Percentiles rank a stretch among this genome's conserved stretches.
Conservation (phyloP, 2,113 vertebrate species). For the Hemicordylus capensis region DNA sequence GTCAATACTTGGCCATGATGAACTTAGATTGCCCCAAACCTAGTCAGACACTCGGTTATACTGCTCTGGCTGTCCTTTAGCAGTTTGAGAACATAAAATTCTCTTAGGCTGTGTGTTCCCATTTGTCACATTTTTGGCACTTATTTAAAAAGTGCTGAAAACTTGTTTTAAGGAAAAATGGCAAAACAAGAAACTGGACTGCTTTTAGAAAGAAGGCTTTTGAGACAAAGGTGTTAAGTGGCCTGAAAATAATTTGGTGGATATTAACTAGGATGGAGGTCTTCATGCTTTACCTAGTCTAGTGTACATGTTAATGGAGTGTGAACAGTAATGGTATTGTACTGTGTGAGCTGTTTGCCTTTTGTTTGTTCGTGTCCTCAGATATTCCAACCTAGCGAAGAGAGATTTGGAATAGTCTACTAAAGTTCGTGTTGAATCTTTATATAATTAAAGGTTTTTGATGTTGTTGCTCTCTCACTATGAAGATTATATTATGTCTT, state of each 20-base stretch:
- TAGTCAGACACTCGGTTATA: too few relatives aligned
- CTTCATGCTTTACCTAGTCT: conserved; percentile 63
- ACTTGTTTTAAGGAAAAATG: not conserved
- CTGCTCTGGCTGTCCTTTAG: too few relatives aligned
- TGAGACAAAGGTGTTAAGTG: conserved; percentile 53
- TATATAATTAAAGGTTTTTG: conserved; percentile 11
- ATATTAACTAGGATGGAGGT: conserved; percentile 52
- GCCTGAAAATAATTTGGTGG: conserved; percentile 12
- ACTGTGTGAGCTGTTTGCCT: conserved; percentile 45
- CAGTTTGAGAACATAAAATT: too few relatives aligned
- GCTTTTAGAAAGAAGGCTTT: conserved; percentile 47
- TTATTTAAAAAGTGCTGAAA: too few relatives aligned
- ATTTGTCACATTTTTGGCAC: too few relatives aligned
- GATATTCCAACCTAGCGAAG: not conserved
- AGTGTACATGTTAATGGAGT: conserved; percentile 55
- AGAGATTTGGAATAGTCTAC: not conserved
- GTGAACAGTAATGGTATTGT: conserved; percentile 59
- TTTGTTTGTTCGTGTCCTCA: conserved; percentile 46
- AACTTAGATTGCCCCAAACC: too few relatives aligned
- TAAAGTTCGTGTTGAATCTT: not conserved
- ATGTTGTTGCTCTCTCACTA: not conserved
- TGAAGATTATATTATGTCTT: too few relatives aligned
- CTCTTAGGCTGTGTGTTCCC: too few relatives aligned
- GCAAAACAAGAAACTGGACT: conserved; percentile 2
- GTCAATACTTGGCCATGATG: too few relatives aligned